A percentile compares a stretch with the other conserved stretches of the same genome.
These are phyloP conservation scores for Ranitomeya variabilis DNA, from an alignment of 2,113 vertebrate species.

Conservation along the genomic window DNA sequence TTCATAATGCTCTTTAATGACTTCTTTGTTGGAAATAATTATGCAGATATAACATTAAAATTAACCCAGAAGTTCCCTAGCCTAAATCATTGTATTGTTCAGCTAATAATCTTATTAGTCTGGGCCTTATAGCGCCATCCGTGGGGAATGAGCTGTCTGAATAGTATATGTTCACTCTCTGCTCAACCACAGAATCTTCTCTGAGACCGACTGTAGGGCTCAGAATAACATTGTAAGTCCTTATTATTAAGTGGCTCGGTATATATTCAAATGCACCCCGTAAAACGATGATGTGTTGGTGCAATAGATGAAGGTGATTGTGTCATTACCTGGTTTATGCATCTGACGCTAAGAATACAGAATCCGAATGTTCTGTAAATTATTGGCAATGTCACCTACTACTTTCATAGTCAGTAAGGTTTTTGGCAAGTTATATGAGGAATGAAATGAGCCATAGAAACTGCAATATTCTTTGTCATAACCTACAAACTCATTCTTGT, in stretches of 20 bases:
- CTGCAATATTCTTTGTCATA: conserved; percentile 46
- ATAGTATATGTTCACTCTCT: background rate
- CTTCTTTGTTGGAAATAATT: background rate
- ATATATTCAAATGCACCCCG: background rate
- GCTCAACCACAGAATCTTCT: background rate
- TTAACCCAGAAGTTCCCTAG: background rate
- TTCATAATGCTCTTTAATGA: background rate
- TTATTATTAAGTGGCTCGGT: background rate
- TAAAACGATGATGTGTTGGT: conserved; percentile 2
- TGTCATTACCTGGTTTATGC: conserved; percentile 20
- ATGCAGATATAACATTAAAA: background rate
- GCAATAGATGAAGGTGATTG: conserved; percentile 26
- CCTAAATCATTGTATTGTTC: background rate
- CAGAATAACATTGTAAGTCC: background rate
- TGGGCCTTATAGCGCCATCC: background rate
- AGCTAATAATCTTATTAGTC: background rate
- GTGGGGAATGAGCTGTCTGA: background rate
- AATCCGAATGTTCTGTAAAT: conserved; percentile 43
- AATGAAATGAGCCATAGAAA: conserved; percentile 48
- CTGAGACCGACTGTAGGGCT: background rate
- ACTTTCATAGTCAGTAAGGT: conserved; percentile 47
- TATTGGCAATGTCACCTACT: conserved; percentile 41
- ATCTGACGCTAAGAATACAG: conserved; percentile 20
- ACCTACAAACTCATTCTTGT: conserved; percentile 38
- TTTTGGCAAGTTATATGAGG: conserved; percentile 43